Conservation (phyloP, 2,888 invertebrate species). For the Drosophila histrio region DNA sequence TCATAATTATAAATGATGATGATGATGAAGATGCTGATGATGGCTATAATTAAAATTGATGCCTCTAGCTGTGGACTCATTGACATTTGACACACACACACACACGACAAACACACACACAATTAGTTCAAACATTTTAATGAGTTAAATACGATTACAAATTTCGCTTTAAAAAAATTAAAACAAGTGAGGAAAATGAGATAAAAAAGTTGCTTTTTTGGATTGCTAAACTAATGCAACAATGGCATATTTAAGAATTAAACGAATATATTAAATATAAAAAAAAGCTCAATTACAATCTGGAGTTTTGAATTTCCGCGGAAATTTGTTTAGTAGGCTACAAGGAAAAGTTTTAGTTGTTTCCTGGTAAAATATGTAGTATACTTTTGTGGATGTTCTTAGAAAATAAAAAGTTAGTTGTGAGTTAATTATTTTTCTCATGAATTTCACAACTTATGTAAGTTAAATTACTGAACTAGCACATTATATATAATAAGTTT, state of each 20-base stretch:
- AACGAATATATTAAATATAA: too few species aligned
- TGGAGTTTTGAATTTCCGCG: not conserved
- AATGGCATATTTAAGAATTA: not conserved
- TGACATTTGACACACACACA: constrained; percentile 29
- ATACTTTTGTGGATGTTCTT: not conserved
- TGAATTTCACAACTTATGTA: too few species aligned
- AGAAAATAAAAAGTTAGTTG: not conserved
- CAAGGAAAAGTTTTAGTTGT: not conserved
- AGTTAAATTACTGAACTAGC: too few species aligned
- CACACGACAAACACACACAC: not conserved
- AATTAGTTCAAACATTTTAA: constrained; percentile 22
- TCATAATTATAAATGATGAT: constrained; percentile 4
- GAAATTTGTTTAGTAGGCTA: not conserved
- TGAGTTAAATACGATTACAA: constrained; percentile 16
- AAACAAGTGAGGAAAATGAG: not conserved
- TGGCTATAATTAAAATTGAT: constrained; percentile 46
- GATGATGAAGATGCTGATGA: not conserved
- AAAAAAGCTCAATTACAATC: not conserved
- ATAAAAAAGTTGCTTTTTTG: not conserved
- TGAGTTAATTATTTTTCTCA: not conserved
- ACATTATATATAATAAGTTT: too few species aligned
- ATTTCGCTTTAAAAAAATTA: not conserved
- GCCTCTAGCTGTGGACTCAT: constrained; percentile 41
- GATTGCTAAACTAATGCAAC: not conserved
- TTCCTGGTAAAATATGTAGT: not conserved